Evolutionary conservation across 2,797 vertebrate genomes (phyloP), one percentile per base, ranked within the genome.

Genomic region (Rhinatrema bivittatum): DNA sequence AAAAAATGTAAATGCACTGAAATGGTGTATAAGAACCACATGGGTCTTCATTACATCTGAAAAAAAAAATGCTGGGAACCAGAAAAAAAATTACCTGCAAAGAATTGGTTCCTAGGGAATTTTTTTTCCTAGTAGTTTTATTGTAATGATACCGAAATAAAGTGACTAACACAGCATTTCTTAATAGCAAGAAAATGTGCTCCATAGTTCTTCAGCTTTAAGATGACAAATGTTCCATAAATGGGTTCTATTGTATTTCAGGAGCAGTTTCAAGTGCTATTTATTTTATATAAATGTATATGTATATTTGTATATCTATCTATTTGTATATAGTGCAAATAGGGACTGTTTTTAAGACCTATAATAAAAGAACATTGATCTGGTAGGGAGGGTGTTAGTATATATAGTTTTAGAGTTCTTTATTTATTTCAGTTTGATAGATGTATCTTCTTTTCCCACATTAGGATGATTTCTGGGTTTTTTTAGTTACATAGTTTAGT

Each of bases 1-100:
- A 3, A 18, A 35, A 65, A 65, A 62, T 42, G 27, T 50, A 67
- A 53, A 53, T 38, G 36, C 31, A 50, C 39, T 46, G 26, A 64
- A 60, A 70, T 49, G 36, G 17, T 42, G n/a, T 41, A 56, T 33
- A 36, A 39, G 44, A 67, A 53, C 42, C 32, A 12, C 46, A 49
- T 12, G 45, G 43, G 49, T 62, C 47, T 59, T 65, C 28, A 18
- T 54, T 57, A 32, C 42, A 43, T 60, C 12, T 55, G 43, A 57
- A 53, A 67, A 68, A 35, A 65, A 40, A 59, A 67, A 63, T 72
- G 30, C 51, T 60, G 46, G 41, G 54, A 60, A 65, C 16, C 8
- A 31, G 16, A n/a, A 26, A n/a, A 50, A 42, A 53, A 24, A 28
- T 42, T 34, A 16, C 31, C 43, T 54, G 46, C 43, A 48, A 46